Conservation (phyloP, 2,888 invertebrate species). For the Latrodectus elegans region DNA sequence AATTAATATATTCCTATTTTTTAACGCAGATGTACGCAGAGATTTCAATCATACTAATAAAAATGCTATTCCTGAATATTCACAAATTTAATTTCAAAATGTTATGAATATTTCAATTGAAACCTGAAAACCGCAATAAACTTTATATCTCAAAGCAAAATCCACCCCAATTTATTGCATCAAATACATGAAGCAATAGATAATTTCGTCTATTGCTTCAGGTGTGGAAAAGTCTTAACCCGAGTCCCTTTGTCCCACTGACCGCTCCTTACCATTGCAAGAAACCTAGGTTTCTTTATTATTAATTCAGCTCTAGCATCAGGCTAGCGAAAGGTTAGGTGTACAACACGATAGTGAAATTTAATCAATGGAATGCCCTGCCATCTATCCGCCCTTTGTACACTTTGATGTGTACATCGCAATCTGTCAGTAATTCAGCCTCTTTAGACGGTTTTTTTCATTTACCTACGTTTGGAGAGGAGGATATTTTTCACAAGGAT, state of each 20-base stretch:
- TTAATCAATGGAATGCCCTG: slow-evolving; percentile 21
- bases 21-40: too few species aligned
- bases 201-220: not conserved
- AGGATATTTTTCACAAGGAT: slow-evolving; percentile 8
- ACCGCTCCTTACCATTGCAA: slow-evolving; percentile 15
- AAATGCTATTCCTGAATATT: too few species aligned
- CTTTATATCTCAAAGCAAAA: too few species aligned
- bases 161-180: too few species aligned
- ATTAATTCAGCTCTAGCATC: slow-evolving; percentile 26
- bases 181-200: not conserved
- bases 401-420: slow-evolving; percentile 34
- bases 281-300: not conserved
- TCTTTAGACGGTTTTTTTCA: slow-evolving; percentile 15
- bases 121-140: too few species aligned
- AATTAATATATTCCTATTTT: too few species aligned
- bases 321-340: slow-evolving; percentile 12
- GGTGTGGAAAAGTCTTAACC: slow-evolving; percentile 19
- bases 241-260: slow-evolving; percentile 32
- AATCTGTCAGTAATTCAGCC: slow-evolving; percentile 8
- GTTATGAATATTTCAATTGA: too few species aligned
- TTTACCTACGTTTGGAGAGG: slow-evolving; percentile 13
- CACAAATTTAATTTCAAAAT: too few species aligned
- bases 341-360: slow-evolving; percentile 7
- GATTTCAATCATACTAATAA: too few species aligned
- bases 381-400: slow-evolving; percentile 8